A percentile compares a stretch with the other conserved stretches of the same genome.
Conservation (phyloP, 2,888 invertebrate genomes). For the Cyclophora punctaria region DNA sequence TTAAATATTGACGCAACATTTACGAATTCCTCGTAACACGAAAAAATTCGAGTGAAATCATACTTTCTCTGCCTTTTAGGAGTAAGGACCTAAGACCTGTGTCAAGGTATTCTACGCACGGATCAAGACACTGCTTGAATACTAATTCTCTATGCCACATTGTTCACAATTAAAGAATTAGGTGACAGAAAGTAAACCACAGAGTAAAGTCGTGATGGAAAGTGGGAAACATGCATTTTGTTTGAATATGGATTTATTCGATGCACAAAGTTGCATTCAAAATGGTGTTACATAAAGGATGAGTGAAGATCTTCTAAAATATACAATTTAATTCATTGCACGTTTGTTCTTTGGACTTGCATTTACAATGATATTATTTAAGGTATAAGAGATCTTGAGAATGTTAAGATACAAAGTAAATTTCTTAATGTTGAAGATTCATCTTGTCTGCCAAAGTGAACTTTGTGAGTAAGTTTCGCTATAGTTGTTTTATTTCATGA, state of each 20-base stretch:
- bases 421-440: too few relatives aligned
- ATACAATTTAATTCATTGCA: too few relatives aligned
- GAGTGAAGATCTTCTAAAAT: too few relatives aligned
- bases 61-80: constrained; percentile 57
- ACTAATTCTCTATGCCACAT: constrained; percentile 32
- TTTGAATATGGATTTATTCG: constrained; percentile 14
- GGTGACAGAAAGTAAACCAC: constrained; percentile 28
- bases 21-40: constrained; percentile 12
- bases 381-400: too few relatives aligned
- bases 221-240: constrained; percentile 27
- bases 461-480: too few relatives aligned
- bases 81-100: constrained; percentile 42
- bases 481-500: too few relatives aligned
- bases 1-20: constrained; percentile 5
- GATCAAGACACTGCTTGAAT: constrained; percentile 40
- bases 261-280: not conserved
- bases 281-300: too few relatives aligned
- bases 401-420: too few relatives aligned
- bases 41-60: constrained; percentile 44
- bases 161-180: constrained; percentile 45
- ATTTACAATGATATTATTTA: too few relatives aligned
- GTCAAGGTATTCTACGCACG: constrained; percentile 43
- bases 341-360: too few relatives aligned
- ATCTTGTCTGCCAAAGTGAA: too few relatives aligned
- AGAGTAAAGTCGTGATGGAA: constrained; percentile 30